Evolutionary conservation across 2,888 invertebrate species (phyloP), one percentile per base, ranked within the genome.

Genomic region (Octonoba sinensis): DNA sequence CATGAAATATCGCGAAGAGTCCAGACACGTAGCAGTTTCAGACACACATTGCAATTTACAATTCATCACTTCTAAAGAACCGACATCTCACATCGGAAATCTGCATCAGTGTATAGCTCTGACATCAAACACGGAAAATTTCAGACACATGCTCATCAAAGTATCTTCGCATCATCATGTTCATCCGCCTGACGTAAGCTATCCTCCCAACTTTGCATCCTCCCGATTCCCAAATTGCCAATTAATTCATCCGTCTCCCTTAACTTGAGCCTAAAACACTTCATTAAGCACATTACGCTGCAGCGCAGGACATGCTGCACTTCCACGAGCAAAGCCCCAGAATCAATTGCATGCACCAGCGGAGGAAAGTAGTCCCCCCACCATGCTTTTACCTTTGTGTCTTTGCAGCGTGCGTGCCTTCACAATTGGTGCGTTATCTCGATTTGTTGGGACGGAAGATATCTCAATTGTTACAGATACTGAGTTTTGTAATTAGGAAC

Each of bases 401-500:
- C 22, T 6, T 20, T n/a, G 57, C 57, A 18, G 44, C 47, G 66
- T 44, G 18, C 54, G 54, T 24, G 20, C 22, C 51, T 20, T 54
- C 24, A 69, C 69, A 69, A 66, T 75, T 24, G 64, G 22, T 22
- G 54, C 49, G 49, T 65, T 67, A 79, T 79, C 71, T 72, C 59
- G 66, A 78, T 79, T 66, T 71, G 46, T 49, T 57, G 51, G 59
- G 64, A 64, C 70, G 65, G 77, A 71, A 77, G 57, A 79, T 73
- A 79, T 72, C 73, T 66, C 54, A 67, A 79, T 66, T 73, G 71
- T 67, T 67, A 73, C 73, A 73, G 73, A 67, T 66, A 73, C 72
- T 20, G 60, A 62, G 67, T 79, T 78, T 79, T 73, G 79, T 79
- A 79, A 79, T 79, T 79, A 79, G 72, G 73, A 79, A 56, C 46